These are phyloP conservation scores for Zaprionus tsacasi DNA, from an alignment of 1,140 invertebrate genomes.

Conservation along the genomic window DNA sequence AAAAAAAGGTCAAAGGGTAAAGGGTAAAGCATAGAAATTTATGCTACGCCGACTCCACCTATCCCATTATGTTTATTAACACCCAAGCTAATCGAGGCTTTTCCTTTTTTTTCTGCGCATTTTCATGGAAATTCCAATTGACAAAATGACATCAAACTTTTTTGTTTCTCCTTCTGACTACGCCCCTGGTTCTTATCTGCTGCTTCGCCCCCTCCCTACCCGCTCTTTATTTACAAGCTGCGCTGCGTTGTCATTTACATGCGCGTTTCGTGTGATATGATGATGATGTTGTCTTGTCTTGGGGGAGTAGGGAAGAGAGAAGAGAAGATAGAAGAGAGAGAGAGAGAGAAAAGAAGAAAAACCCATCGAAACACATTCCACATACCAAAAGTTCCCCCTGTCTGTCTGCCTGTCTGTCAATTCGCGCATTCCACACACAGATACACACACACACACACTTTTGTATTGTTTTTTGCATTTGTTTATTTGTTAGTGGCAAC, in stretches of 20 bases:
- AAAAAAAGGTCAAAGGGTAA: neutral
- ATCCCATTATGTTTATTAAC: neutral
- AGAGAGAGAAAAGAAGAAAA: neutral
- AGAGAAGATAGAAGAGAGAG: neutral
- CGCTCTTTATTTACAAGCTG: neutral
- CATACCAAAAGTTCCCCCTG: neutral
- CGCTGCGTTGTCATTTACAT: neutral
- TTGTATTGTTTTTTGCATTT: slow-evolving; percentile 22
- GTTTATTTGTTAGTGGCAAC: slow-evolving; percentile 32
- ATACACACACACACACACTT: neutral
- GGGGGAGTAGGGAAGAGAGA: neutral
- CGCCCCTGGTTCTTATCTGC: neutral
- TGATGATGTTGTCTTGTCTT: neutral
- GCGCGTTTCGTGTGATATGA: slow-evolving; percentile 3
- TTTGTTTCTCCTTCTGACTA: neutral
- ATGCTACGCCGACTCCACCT: neutral
- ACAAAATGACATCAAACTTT: neutral
- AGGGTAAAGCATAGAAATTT: neutral
- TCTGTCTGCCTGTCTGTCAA: neutral
- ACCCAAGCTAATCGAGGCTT: neutral
- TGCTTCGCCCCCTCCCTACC: neutral
- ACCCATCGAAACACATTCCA: slow-evolving; percentile 16
- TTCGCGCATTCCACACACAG: slow-evolving; percentile 15
- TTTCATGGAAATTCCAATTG: no score
- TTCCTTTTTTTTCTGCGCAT: no score